Conservation (phyloP, 92 coral and sea anemone genomes). For the Parazoanthus darwini region DNA sequence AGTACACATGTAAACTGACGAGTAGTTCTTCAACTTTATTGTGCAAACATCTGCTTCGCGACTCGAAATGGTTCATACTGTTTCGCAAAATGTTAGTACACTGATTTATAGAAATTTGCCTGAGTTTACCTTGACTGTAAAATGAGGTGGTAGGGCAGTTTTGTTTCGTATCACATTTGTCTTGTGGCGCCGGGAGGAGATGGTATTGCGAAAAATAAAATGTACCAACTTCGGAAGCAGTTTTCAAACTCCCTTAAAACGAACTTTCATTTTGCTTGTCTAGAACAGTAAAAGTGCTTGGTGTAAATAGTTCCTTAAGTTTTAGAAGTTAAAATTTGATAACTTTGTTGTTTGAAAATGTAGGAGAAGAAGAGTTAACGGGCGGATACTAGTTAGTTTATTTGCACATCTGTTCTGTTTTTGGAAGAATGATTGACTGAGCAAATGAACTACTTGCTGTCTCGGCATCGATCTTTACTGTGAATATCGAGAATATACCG, state of each 20-base stretch:
- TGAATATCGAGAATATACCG: neutral
- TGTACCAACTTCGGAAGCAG: neutral
- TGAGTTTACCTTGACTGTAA: neutral
- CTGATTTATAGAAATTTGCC: neutral
- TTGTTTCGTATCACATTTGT: neutral
- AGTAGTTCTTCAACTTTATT: neutral
- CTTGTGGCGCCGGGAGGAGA: too few relatives aligned
- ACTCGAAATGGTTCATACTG: neutral
- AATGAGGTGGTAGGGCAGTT: too few relatives aligned
- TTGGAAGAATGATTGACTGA: neutral
- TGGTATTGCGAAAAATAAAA: too few relatives aligned
- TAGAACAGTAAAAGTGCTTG: neutral
- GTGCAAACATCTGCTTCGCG: too few relatives aligned
- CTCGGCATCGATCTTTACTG: neutral
- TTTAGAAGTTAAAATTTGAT: neutral
- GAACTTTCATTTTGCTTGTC: neutral
- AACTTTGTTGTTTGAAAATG: neutral
- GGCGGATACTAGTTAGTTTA: neutral
- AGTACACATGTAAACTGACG: neutral
- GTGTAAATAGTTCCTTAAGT: neutral
- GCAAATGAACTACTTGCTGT: neutral
- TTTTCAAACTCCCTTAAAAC: neutral
- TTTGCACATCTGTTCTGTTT: too few relatives aligned
- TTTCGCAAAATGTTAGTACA: neutral
- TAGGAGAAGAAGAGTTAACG: neutral